These are phyloP conservation scores for Syrista parreyssii DNA, from an alignment of 2,888 invertebrate genomes.

Conservation along the genomic window DNA sequence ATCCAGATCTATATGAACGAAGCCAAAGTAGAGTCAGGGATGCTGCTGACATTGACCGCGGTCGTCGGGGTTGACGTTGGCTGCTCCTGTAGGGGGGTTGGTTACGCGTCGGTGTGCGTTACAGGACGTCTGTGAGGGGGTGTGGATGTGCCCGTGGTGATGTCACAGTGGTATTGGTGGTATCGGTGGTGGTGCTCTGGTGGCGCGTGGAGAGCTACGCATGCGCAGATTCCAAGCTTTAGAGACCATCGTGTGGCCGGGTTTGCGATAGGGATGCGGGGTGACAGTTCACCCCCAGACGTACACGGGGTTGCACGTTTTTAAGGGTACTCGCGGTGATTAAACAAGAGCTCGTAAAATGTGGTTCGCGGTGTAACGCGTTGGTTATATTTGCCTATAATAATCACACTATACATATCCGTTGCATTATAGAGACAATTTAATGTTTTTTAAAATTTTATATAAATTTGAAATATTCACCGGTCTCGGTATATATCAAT, in stretches of 20 bases:
- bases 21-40: slow-evolving; percentile 23
- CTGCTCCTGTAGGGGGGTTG: slow-evolving; percentile 15
- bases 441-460: no score
- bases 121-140: no score
- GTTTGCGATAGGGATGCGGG: slow-evolving; percentile 45
- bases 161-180: slow-evolving; percentile 14
- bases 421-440: no score
- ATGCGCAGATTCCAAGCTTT: slow-evolving; percentile 9
- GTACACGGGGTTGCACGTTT: slow-evolving; percentile 46
- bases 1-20: no score
- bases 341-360: no score
- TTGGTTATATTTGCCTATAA: no score
- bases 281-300: slow-evolving; percentile 56
- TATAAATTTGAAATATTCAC: no score
- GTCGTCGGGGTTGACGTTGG: slow-evolving; percentile 37
- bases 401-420: no score
- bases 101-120: background rate
- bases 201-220: slow-evolving; percentile 18
- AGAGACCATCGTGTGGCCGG: slow-evolving; percentile 29
- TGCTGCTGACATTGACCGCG: slow-evolving; percentile 58
- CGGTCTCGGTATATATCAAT: no score
- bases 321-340: no score
- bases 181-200: background rate
- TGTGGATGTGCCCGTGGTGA: background rate
- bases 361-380: no score